Evolutionary conservation across 2,113 vertebrate genomes (phyloP), one percentile per base, ranked within the genome.

Genomic region (Channa maculata): DNA sequence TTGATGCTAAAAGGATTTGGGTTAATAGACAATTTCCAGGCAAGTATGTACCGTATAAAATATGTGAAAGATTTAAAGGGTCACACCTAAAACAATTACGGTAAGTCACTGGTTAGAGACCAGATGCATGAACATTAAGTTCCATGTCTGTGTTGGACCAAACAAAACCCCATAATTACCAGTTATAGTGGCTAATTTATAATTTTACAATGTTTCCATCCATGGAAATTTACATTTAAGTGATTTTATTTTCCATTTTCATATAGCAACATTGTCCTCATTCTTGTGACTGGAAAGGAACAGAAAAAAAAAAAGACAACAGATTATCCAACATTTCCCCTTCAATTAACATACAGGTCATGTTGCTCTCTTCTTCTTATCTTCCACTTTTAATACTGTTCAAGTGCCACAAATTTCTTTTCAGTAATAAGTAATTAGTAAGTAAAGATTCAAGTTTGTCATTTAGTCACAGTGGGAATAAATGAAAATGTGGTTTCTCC

Each of bases 61-160:
- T 11, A 41, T 37, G 1, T 37, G 13, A 59, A 80, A 64, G 59
- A 41, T 78, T 77, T 63, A 78, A 75, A 75, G 41, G 63, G 53
- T 57, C 68, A 39, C 39, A 67, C 34, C 34, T 2, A 14, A 1
- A 65, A 36, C 51, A 59, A 3, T 46, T 37, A 10, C 10, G 15
- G 37, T 48, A 59, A 45, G 3, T 39, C 24, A 24, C 24, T 24
- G 24, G 11, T 1, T 8, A 3, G 9, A 71, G n/a, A 37, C 3
- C 13, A 36, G 34, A 33, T 43, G 46, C 7, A 8, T 5, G 2
- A 24, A 24, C 24, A 24, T 24, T 24, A 24, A 24, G 24, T 24
- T 24, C 24, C 24, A 24, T 24, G 24, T 24, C 24, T 24, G 24
- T 24, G 24, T 24, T 24, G 24, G 24, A 24, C 24, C 24, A 24